These are phyloP conservation scores for Samia ricini DNA, from an alignment of 1,140 invertebrate genomes.

Conservation along the genomic window DNA sequence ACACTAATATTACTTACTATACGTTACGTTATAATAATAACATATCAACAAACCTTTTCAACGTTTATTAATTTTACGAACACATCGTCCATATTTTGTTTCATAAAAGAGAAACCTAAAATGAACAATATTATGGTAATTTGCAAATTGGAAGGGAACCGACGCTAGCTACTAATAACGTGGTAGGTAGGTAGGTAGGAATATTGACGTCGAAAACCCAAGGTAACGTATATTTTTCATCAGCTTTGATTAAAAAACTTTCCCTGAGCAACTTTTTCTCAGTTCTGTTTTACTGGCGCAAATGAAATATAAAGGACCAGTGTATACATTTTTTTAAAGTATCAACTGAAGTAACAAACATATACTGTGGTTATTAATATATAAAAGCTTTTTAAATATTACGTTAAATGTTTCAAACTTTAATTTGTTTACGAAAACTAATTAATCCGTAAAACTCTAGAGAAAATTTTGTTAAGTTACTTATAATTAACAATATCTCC, in stretches of 20 bases:
- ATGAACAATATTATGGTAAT: conserved; percentile 1
- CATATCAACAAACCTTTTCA: too few relatives aligned
- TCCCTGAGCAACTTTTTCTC: conserved; percentile 28
- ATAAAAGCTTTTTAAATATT: background rate
- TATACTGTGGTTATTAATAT: background rate
- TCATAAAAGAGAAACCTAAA: background rate
- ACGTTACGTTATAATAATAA: too few relatives aligned
- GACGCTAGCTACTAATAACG: conserved; percentile 13
- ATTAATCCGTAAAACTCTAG: background rate
- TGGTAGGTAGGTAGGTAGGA: conserved; percentile 5
- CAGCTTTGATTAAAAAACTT: conserved; percentile 54
- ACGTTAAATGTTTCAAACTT: too few relatives aligned
- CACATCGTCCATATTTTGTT: background rate
- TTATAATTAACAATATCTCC: background rate
- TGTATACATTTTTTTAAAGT: conserved; percentile 9
- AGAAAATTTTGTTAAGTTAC: background rate
- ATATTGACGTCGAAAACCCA: conserved; percentile 12
- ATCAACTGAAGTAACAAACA: background rate
- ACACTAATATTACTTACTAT: too few relatives aligned
- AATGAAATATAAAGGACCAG: conserved; percentile 35
- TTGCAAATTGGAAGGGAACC: background rate
- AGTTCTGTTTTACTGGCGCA: conserved; percentile 25
- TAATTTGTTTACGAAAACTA: too few relatives aligned
- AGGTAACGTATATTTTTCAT: conserved; percentile 40
- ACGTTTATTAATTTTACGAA: background rate